Conservation (phyloP, 2,888 invertebrate genomes). For the Thysanoteuthis rhombus region DNA sequence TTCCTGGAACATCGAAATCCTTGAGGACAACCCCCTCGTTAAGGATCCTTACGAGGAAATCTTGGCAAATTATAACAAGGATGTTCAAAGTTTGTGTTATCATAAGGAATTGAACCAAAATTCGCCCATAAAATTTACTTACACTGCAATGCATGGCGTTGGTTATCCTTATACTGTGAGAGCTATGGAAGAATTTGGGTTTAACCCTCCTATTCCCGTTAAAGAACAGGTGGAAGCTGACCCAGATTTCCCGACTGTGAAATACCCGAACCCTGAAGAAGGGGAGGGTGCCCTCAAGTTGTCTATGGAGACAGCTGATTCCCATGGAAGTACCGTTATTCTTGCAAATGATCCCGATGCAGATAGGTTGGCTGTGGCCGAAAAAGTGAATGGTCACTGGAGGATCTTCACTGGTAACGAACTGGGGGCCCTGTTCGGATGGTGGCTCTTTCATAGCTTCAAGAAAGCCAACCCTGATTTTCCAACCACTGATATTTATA, state of each 20-base stretch:
- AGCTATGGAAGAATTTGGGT: slow-evolving; percentile 80
- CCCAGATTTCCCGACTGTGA: slow-evolving; percentile 96
- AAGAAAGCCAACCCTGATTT: slow-evolving; percentile 46
- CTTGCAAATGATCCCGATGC: slow-evolving; percentile 99
- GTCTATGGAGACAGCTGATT: slow-evolving; percentile 82
- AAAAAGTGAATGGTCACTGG: slow-evolving; percentile 83
- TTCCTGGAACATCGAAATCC: slow-evolving; percentile 79
- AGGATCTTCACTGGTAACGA: slow-evolving; percentile 95
- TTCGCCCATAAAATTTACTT: slow-evolving; percentile 77
- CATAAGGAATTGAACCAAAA: slow-evolving; percentile 47
- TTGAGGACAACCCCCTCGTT: slow-evolving; percentile 71
- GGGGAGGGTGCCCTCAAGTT: slow-evolving; percentile 82
- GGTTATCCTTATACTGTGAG: slow-evolving; percentile 82
- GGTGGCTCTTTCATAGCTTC: slow-evolving; percentile 80
- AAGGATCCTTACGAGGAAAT: slow-evolving; percentile 79
- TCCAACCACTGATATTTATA: slow-evolving; percentile 75
- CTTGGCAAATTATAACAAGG: slow-evolving; percentile 66
- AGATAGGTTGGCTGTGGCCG: slow-evolving; percentile 92
- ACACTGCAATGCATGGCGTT: slow-evolving; percentile 98
- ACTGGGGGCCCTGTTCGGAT: slow-evolving; percentile 89
- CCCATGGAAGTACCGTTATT: slow-evolving; percentile 78
- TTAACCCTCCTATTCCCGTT: slow-evolving; percentile 70
- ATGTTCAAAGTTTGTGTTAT: slow-evolving; percentile 48
- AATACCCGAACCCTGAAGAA: slow-evolving; percentile 98
- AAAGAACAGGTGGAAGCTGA: slow-evolving; percentile 80